phyloP scores from a whole-genome alignment of 2,888 invertebrate genomes.

The Petrophora chlorosata region DNA sequence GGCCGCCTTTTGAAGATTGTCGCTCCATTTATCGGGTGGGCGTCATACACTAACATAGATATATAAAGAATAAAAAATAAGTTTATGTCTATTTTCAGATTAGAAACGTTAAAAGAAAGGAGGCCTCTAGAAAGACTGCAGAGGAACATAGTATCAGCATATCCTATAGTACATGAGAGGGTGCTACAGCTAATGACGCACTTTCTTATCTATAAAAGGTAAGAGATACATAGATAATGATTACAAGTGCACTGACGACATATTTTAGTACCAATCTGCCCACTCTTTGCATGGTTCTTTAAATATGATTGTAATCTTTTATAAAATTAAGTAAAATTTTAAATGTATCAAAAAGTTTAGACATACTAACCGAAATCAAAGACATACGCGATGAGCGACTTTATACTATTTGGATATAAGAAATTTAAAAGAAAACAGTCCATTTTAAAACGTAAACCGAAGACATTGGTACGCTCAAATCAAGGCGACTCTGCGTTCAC shows the following conservation, averaged over 20 bases:
- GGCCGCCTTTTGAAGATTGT: not conserved
- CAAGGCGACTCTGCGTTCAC: too few relatives aligned
- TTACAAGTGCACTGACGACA: not conserved
- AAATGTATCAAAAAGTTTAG: too few relatives aligned
- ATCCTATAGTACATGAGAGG: slow-evolving; percentile 88
- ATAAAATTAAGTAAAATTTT: too few relatives aligned
- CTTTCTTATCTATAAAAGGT: slow-evolving; percentile 86
- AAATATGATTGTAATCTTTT: too few relatives aligned
- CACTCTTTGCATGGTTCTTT: too few relatives aligned
- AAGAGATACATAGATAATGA: not conserved
- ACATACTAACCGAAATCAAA: too few relatives aligned
- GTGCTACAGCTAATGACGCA: slow-evolving; percentile 84
- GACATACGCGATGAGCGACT: too few relatives aligned
- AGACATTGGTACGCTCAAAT: too few relatives aligned
- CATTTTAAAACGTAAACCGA: too few relatives aligned
- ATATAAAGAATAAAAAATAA: not conserved
- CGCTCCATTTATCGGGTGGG: not conserved
- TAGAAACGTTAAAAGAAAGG: slow-evolving; percentile 62
- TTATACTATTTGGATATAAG: too few relatives aligned
- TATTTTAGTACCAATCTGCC: too few relatives aligned
- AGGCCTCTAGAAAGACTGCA: slow-evolving; percentile 62
- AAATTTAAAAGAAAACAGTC: too few relatives aligned
- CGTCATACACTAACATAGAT: not conserved
- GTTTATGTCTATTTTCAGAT: slow-evolving; percentile 59
- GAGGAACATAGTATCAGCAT: slow-evolving; percentile 83